Base-by-base conservation (phyloP, 2,797 vertebrate genomes). In the Sebastolobus altivelis region DNA sequence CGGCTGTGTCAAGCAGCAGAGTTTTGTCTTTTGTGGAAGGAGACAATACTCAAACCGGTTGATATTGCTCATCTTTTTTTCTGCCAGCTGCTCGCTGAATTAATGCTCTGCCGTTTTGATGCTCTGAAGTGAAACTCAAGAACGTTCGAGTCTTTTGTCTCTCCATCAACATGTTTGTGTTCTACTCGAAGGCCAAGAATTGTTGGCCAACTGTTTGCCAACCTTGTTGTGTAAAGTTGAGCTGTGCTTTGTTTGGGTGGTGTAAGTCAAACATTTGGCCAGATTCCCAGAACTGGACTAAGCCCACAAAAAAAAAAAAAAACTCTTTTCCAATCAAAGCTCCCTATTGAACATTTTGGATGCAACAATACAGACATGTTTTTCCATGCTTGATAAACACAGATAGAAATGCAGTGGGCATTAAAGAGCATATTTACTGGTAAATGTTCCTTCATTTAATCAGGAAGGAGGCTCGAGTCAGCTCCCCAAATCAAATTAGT, bases 191-290 rank as follows among this genome's bases (percentile, higher is more conserved):
- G 40, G 72, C 58, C 75, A 60, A 29, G 71, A 83, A 86, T 72
- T 89, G 72, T 80, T 49, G 61, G 14, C 72, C 62, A 71, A 82
- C 76, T 74, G 65, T 82, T 88, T 79, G 43, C 65, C 71, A 80
- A 12, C 69, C 75, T 65, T 78, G 71, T 67, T 83, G 71, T 76
- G 46, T 78, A 63, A 84, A 85, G 79, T 74, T 86, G 43, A 82
- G 78, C 70, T 55, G 43, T 68, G 71, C 68, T 87, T 85, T 88
- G 82, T 89, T 90, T 75, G 68, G 69, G 37, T 43, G 59, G 52
- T 81, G 74, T 80, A 85, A 84, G 54, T 91, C 79, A 85, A 90
- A 86, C 70, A 71, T 88, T 86, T 93, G 90, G 88, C 88, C 5
- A 10, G 14, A 76, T 66, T 90, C 89, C 92, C 88, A 79, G 87